These are phyloP conservation scores for Limnephilus marmoratus DNA, from an alignment of 2,888 invertebrate genomes.

Conservation along the genomic window DNA sequence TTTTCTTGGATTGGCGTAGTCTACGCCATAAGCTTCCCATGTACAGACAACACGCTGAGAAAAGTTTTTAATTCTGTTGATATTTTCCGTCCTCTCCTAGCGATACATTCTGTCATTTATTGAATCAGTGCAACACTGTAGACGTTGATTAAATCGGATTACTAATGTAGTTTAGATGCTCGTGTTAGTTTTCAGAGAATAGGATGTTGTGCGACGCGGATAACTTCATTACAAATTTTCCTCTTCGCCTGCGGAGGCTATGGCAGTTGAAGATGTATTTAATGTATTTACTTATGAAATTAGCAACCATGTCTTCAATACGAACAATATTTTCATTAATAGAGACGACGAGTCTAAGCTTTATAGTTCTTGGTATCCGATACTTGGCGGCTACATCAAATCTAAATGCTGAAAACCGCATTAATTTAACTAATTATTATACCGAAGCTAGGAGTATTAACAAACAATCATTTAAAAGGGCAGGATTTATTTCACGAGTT, in stretches of 20 bases:
- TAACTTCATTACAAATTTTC: background rate
- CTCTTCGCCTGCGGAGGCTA: background rate
- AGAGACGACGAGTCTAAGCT: too few relatives aligned
- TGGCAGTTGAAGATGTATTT: background rate
- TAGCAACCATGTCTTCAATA: background rate
- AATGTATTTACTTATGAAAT: background rate
- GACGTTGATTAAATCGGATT: background rate
- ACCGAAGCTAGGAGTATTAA: too few relatives aligned
- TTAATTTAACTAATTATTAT: too few relatives aligned
- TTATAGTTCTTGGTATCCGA: too few relatives aligned
- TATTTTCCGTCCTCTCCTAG: background rate
- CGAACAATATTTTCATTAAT: too few relatives aligned
- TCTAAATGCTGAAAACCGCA: too few relatives aligned
- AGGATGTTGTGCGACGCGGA: background rate
- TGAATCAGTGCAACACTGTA: background rate
- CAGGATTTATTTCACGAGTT: background rate
- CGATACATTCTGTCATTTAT: background rate
- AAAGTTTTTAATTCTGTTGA: background rate
- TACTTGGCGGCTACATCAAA: too few relatives aligned
- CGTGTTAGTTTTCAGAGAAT: background rate
- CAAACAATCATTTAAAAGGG: background rate
- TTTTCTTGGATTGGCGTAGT: too few relatives aligned
- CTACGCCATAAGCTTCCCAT: too few relatives aligned
- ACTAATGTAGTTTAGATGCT: background rate
- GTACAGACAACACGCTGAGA: too few relatives aligned